Base-by-base conservation (phyloP, 2,113 vertebrate genomes). In the Hemichromis elongatus region DNA sequence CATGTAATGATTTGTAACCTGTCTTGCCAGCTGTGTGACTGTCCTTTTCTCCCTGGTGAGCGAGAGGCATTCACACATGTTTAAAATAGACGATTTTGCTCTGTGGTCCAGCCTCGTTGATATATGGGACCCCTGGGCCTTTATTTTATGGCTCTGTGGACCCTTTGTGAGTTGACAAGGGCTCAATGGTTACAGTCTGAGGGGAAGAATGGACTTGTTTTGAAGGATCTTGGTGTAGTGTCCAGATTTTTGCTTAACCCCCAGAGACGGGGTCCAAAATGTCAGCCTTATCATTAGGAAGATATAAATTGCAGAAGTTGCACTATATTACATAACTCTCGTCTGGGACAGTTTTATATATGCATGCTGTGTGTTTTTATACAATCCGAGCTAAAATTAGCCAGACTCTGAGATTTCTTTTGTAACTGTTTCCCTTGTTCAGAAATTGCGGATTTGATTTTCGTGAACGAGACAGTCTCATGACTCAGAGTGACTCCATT, bases 41-140 rank as follows among this genome's bases (percentile, higher is more conserved):
- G 54, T 92, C 91, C 83, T n/a, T 42, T 75, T 90, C 87, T 94
- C 93, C 89, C 92, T 81, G 90, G 92, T 91, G 93, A 94, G 55
- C 87, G 2, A 66, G 47, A 93, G 80, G 90, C 88, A 90, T 94
- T 93, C 73, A 57, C 82, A 88, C 85, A 86, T 92, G 91, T 93
- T 90, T 89, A 90, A 93, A 92, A 93, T 85, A 88, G 91, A 70
- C 59, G 78, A 8, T 85, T 89, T 92, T 55, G 33, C 78, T 83
- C 82, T 57, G 82, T 84, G 83, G 90, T 86, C 86, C 45, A 11
- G 81, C 78, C 79, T 18, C 10, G 1, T 35, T 89, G 84, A 95
- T 85, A 54, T 86, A 91, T 73, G 77, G 86, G 88, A 86, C 93
- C 92, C 89, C 47, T 7, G 90, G 81, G 92, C 12, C 57, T 84